Evolutionary conservation across 2,888 invertebrate species (phyloP).

Genomic region (Cephus pulcher): DNA sequence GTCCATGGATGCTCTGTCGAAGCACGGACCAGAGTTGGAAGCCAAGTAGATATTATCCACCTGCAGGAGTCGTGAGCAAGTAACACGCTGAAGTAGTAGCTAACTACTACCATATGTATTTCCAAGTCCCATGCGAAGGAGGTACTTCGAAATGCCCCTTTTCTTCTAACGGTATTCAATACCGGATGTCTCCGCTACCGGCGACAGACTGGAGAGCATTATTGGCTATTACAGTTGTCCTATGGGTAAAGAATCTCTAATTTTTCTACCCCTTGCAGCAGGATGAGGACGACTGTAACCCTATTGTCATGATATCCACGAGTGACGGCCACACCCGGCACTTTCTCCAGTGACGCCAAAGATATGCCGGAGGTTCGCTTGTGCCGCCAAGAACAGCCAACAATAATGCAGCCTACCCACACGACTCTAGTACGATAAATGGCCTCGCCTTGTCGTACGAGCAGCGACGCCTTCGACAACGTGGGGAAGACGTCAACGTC

Average conservation of each 20-base stretch:
- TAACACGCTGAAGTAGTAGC: background rate
- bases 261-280: background rate
- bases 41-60: background rate
- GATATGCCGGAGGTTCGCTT: constrained; percentile 27
- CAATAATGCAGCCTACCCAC: background rate
- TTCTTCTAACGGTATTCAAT: background rate
- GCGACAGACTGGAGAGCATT: background rate
- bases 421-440: background rate
- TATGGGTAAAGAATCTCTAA: background rate
- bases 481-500: background rate
- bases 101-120: background rate
- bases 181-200: background rate
- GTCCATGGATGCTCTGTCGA: constrained; percentile 13
- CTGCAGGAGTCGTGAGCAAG: constrained; percentile 5
- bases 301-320: background rate
- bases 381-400: background rate
- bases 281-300: background rate
- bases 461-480: background rate
- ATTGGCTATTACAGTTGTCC: background rate
- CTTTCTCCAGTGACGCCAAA: constrained; percentile 50
- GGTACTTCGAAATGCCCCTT: background rate
- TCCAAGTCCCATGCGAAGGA: background rate
- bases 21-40: background rate
- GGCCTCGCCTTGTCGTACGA: background rate
- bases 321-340: constrained; percentile 40